These are phyloP conservation scores for Enteromius afrohamiltoni DNA, from an alignment of 2,797 vertebrate genomes.

Conservation along the genomic window DNA sequence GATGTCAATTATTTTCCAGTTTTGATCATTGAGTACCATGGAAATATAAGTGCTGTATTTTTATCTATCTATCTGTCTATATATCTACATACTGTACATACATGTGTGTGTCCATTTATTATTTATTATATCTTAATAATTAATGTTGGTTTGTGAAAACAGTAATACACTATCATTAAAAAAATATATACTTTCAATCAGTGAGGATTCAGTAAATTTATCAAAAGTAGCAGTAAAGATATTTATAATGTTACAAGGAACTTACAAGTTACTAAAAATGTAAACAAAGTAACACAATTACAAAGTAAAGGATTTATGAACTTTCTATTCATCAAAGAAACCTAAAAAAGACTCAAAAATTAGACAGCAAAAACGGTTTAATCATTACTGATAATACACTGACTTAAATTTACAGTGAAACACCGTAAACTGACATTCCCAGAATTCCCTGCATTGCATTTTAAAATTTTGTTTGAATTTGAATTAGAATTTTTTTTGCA, in stretches of 20 bases:
- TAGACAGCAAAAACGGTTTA: no score
- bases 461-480: no score
- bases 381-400: background rate
- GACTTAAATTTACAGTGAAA: no score
- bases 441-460: no score
- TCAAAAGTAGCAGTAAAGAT: background rate
- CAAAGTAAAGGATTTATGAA: background rate
- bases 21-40: background rate
- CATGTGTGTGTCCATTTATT: no score
- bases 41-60: background rate
- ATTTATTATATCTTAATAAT: background rate
- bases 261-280: background rate
- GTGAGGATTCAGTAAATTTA: no score
- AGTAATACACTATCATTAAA: background rate
- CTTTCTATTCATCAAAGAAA: background rate
- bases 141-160: background rate
- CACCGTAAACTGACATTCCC: no score
- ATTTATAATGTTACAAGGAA: background rate
- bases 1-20: background rate
- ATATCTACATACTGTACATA: no score
- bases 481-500: no score
- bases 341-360: background rate
- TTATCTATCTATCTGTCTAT: background rate
- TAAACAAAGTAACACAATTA: no score
- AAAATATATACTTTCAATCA: background rate